Conservation (phyloP, 2,888 invertebrate species). For the Catocala sponsa region DNA sequence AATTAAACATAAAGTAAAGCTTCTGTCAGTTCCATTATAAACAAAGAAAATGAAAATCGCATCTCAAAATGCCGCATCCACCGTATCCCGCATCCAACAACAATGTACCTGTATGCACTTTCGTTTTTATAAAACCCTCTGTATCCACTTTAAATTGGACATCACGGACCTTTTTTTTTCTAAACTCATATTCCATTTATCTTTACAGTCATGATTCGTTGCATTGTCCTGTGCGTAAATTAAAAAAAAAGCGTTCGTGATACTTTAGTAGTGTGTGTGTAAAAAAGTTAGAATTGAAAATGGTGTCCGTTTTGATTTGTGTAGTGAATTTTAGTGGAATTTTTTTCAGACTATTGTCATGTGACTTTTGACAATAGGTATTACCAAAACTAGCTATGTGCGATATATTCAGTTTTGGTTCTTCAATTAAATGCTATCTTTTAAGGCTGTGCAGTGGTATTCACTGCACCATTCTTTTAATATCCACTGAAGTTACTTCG, state of each 20-base stretch:
- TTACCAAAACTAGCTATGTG: no score
- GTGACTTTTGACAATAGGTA: conserved; percentile 21
- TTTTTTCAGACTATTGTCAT: conserved; percentile 21
- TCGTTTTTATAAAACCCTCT: conserved; percentile 74
- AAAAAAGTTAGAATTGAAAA: conserved; percentile 50
- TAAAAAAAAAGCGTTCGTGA: conserved; percentile 60
- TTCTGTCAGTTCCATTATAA: no score
- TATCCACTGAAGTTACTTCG: no score
- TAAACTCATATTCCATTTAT: conserved; percentile 75
- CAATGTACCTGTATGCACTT: conserved; percentile 68
- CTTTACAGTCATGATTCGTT: conserved; percentile 77
- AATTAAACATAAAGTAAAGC: no score
- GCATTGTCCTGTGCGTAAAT: conserved; percentile 79
- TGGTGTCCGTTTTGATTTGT: conserved; percentile 49
- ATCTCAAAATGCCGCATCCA: conserved; percentile 28
- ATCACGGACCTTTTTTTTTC: conserved; percentile 68
- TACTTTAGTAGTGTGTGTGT: conserved; percentile 41
- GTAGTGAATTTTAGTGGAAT: conserved; percentile 32
- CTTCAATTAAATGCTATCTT: no score
- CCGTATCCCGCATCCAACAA: conserved; percentile 52
- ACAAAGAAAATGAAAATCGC: no score
- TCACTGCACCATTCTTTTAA: no score
- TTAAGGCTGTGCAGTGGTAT: no score
- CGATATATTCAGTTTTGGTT: no score
- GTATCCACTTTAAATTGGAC: conserved; percentile 73